Conservation (phyloP, 2,113 vertebrate genomes). For the Puntigrus tetrazona region DNA sequence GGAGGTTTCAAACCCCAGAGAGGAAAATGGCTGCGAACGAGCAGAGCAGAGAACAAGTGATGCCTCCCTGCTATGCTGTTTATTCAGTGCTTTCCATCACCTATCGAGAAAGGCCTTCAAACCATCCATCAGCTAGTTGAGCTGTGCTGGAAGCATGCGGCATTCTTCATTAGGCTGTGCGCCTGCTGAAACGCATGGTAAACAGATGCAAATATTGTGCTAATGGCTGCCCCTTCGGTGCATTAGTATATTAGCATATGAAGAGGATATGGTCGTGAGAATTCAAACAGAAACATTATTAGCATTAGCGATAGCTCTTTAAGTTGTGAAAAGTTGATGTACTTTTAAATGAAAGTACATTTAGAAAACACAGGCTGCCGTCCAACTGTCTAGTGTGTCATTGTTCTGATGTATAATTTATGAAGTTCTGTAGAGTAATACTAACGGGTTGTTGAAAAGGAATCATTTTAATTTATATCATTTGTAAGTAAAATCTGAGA, state of each 20-base stretch:
- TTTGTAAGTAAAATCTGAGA: not conserved
- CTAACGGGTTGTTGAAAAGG: not conserved
- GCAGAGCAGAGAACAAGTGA: not conserved
- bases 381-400: not conserved
- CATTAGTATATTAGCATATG: constrained; percentile 50
- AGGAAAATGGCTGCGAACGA: constrained; percentile 17
- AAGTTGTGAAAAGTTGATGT: constrained; percentile 4
- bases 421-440: not conserved
- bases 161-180: constrained; percentile 50
- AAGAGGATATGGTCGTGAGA: constrained; percentile 34
- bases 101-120: constrained; percentile 43
- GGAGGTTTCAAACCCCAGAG: constrained; percentile 8
- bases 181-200: constrained; percentile 39
- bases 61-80: constrained; percentile 43
- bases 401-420: not conserved
- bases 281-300: constrained; percentile 25
- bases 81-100: constrained; percentile 43
- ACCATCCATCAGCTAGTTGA: constrained; percentile 51
- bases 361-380: not conserved
- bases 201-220: constrained; percentile 58
- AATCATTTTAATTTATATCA: not conserved
- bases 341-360: not conserved
- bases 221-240: constrained; percentile 53
- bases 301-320: constrained; percentile 12
- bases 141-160: constrained; percentile 22